These are phyloP conservation scores for Aplodontia rufa DNA, from an alignment of 2,113 vertebrate species.

Conservation along the genomic window DNA sequence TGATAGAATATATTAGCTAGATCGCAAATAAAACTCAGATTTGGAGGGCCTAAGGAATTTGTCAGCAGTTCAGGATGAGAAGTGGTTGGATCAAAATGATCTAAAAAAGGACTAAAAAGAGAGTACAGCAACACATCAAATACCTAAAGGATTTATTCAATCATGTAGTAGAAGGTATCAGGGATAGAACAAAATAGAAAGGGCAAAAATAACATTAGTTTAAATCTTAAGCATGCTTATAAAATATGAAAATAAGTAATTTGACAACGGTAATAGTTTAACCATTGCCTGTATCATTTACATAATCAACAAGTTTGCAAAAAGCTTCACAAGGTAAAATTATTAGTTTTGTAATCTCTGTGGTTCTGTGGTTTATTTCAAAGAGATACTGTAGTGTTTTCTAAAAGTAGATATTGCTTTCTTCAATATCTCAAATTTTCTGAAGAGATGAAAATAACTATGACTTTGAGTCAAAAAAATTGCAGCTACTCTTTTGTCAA, in stretches of 20 bases:
- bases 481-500: background rate
- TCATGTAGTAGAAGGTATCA: background rate
- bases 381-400: background rate
- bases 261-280: background rate
- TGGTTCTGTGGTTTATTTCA: background rate
- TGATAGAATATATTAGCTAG: background rate
- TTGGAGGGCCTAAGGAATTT: background rate
- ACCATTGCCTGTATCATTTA: background rate
- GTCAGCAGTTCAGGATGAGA: background rate
- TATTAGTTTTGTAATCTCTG: background rate
- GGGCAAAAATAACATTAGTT: background rate
- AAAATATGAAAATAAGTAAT: background rate
- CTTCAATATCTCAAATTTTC: constrained; percentile 27
- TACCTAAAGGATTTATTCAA: background rate
- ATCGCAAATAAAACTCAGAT: background rate
- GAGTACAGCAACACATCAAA: background rate
- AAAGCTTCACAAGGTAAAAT: background rate
- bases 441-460: constrained; percentile 19
- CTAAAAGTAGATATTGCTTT: background rate
- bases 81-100: background rate
- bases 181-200: background rate
- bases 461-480: constrained; percentile 44
- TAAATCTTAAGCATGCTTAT: background rate
- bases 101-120: background rate
- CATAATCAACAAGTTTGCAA: background rate